phyloP scores from a whole-genome alignment of 2,797 vertebrate species.

The Danio choprae region DNA sequence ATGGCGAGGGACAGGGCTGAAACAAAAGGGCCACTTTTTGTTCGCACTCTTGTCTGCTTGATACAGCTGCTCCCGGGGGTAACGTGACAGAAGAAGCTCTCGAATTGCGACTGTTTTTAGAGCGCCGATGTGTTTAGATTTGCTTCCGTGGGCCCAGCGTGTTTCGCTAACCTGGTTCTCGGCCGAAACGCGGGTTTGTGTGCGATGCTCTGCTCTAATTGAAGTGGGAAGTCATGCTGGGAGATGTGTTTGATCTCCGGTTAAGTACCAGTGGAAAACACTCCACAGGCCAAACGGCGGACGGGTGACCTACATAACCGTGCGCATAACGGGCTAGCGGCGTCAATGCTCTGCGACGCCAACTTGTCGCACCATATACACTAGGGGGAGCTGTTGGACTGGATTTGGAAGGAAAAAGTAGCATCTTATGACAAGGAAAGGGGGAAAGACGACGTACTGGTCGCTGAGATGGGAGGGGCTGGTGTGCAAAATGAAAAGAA shows the following conservation, averaged over 20 bases:
- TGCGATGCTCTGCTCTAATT: constrained; percentile 55
- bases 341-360: constrained; percentile 57
- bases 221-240: constrained; percentile 59
- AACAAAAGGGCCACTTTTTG: constrained; percentile 54
- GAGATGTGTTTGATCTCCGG: constrained; percentile 59
- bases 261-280: constrained; percentile 55
- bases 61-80: constrained; percentile 55
- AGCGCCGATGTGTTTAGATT: constrained; percentile 17
- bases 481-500: constrained; percentile 83
- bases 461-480: constrained; percentile 75
- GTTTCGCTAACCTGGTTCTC: constrained; percentile 48
- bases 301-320: constrained; percentile 73
- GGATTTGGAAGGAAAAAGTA: constrained; percentile 64
- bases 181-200: neutral
- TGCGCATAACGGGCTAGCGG: constrained; percentile 66
- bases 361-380: constrained; percentile 82
- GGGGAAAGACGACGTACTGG: constrained; percentile 66
- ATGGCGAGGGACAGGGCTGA: constrained; percentile 50
- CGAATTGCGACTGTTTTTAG: constrained; percentile 42
- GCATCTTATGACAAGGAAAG: constrained; percentile 63
- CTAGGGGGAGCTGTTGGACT: constrained; percentile 98
- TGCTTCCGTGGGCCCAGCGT: constrained; percentile 27
- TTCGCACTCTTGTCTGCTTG: constrained; percentile 54
- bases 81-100: constrained; percentile 45
- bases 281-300: constrained; percentile 70